Percentiles rank a stretch among this genome's conserved stretches.
These are phyloP conservation scores for Trachythela sp. DNA, from an alignment of 64 coral and sea anemone species.

Conservation along the genomic window DNA sequence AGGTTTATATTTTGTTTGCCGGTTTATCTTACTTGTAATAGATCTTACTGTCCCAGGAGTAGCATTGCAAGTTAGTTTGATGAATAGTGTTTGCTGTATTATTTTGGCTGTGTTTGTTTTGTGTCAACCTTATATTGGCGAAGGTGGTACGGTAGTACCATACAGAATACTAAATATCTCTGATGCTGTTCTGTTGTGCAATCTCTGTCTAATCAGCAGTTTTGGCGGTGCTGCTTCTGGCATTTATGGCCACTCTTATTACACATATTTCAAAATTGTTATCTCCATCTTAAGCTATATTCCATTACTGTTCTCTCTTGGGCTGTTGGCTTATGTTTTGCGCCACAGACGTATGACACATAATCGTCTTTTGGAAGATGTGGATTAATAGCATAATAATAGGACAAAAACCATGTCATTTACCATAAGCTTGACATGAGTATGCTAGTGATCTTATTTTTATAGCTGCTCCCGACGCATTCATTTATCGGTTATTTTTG, in stretches of 20 bases:
- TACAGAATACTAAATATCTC: background rate
- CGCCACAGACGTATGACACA: background rate
- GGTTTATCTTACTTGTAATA: slow-evolving; percentile 38
- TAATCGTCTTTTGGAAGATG: background rate
- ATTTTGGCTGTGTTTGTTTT: background rate
- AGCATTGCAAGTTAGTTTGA: background rate
- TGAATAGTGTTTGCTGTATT: background rate
- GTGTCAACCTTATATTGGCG: background rate
- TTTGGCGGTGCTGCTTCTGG: background rate
- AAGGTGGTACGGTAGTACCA: background rate
- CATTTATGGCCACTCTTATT: background rate
- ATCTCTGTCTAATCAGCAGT: background rate
- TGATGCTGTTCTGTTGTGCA: slow-evolving; percentile 7
- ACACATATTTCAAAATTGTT: background rate
- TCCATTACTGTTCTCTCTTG: background rate
- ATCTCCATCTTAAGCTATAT: background rate
- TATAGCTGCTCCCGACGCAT: no score
- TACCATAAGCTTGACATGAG: background rate
- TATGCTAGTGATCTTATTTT: no score
- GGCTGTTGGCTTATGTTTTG: background rate
- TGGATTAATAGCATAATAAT: background rate
- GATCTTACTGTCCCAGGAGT: background rate
- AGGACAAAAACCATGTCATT: background rate
- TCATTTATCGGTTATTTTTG: no score
- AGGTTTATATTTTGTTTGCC: slow-evolving; percentile 65